Percentiles rank a stretch among this genome's conserved stretches.
Conservation (phyloP, 1,140 invertebrate species). For the Ostrea denselamellosa region DNA sequence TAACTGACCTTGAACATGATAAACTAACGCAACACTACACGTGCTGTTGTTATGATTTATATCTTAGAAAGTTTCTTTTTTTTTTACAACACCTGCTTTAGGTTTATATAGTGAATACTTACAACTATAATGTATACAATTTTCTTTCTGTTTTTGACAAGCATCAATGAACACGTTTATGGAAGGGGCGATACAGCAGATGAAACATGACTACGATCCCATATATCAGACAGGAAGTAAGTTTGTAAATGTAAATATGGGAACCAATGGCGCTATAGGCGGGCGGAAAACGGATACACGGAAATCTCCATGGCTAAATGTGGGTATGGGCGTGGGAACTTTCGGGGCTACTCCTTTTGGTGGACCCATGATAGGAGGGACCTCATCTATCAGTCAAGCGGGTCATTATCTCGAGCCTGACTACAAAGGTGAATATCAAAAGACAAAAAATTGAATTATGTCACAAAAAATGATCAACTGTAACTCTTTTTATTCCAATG, state of each 20-base stretch:
- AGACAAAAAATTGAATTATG: not conserved
- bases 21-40: too few species aligned
- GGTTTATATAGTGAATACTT: too few species aligned
- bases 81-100: too few species aligned
- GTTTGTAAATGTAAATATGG: not conserved
- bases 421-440: not conserved
- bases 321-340: not conserved
- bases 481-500: too few species aligned
- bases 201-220: conserved; percentile 31
- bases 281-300: not conserved
- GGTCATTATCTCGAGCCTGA: conserved; percentile 28
- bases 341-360: not conserved
- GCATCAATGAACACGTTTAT: conserved; percentile 42
- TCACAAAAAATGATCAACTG: too few species aligned
- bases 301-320: not conserved
- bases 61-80: too few species aligned
- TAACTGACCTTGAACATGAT: too few species aligned
- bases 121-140: too few species aligned
- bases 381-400: not conserved
- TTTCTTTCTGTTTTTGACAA: not conserved
- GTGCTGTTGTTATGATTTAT: too few species aligned
- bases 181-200: not conserved
- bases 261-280: not conserved
- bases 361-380: not conserved
- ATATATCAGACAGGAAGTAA: conserved; percentile 40